Percentiles rank a stretch among this genome's conserved stretches.
Conservation (phyloP, 2,888 invertebrate genomes). For the Hypercompe scribonia region DNA sequence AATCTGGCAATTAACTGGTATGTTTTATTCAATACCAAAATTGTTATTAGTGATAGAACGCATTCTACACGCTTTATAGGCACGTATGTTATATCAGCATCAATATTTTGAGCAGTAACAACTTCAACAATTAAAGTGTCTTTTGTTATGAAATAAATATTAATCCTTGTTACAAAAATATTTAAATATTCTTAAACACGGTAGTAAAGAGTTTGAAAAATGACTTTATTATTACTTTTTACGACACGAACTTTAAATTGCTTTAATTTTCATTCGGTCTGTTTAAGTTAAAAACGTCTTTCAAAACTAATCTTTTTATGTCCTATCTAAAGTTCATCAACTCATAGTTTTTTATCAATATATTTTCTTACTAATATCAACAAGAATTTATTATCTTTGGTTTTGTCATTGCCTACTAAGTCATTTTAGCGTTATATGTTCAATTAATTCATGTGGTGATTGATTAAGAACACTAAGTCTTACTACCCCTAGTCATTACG, state of each 20-base stretch:
- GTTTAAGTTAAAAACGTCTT: too few species aligned
- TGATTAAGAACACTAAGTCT: too few species aligned
- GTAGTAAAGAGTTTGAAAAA: background rate
- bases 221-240: background rate
- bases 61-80: background rate
- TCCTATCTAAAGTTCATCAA: background rate
- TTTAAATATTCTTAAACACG: background rate
- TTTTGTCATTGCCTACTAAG: too few species aligned
- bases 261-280: too few species aligned
- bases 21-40: background rate
- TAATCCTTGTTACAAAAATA: background rate
- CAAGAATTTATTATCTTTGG: too few species aligned
- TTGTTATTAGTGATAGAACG: background rate
- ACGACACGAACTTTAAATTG: background rate
- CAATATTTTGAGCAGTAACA: background rate
- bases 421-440: too few species aligned
- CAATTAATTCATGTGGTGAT: too few species aligned
- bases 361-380: background rate
- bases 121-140: background rate
- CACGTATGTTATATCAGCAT: background rate
- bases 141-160: background rate
- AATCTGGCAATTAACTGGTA: background rate
- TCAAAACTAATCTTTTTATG: background rate
- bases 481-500: too few species aligned
- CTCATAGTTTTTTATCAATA: too few species aligned